Base-by-base conservation (phyloP, 2,888 invertebrate genomes). In the Dichetophora obliterata region DNA sequence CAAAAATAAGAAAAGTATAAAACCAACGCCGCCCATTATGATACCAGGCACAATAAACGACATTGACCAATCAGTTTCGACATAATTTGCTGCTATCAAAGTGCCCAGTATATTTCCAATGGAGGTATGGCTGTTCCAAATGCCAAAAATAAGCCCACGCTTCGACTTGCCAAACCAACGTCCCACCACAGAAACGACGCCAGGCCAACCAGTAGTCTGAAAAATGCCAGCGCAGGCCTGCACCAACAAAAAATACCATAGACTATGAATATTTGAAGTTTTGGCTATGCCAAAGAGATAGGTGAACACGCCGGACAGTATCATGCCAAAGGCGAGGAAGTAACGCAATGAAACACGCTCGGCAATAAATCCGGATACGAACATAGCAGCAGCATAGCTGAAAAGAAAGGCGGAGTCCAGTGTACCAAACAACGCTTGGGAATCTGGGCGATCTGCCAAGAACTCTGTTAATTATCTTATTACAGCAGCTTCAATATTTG, bases 111-210 rank as follows among this genome's bases (percentile, higher is more conserved):
- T 98, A 88, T 98, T 99, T 52, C 98, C 98, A 11, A 98, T 92
- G 0, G 97, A 97, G 0, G 98, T 98, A 84, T 98, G 98, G 0
- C 98, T 97, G 90, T 98, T 98, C 98, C 98, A 98, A 6, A 98
- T 91, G 14, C 98, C 98, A 89, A 98, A 98, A 79, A 98, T 96
- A 31, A 98, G 91, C 0, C 96, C 97, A 80, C 95, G 92, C 88
- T 96, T 98, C 52, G 94, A 93, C 89, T 95, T 96, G 0, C 98
- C 98, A 90, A 96, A 98, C 98, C 98, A 98, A 86, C 98, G 96
- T n/a, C 97, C 96, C 69, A 98, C 94, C 3, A 95, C 93, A 0
- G 94, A 91, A 0, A 98, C 98, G 0, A 98, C 98, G 73, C 97
- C 96, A 0, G 98, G 98, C 98, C 98, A 98, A 0, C 98, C 88